Evolutionary conservation across 2,113 vertebrate species (phyloP), one percentile per base, ranked within the genome.

Genomic region (Takifugu flavidus): DNA sequence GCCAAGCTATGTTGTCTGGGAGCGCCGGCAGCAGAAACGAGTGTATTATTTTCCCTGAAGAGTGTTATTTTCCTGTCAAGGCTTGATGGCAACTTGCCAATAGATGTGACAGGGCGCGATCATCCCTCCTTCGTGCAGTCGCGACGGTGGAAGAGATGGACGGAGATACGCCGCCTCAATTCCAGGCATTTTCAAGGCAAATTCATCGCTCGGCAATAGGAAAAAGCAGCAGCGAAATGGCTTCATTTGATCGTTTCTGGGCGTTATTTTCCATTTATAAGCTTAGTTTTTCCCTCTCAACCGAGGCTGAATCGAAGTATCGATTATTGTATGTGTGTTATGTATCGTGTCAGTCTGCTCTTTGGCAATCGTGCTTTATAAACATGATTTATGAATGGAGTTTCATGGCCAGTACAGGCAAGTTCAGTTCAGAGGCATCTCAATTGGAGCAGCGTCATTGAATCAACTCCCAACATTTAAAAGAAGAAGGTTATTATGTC

Each of bases 1-100:
- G 57, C 64, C 39, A 47, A 1, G 20, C 71, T 62, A 70, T 77
- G 75, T 82, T 81, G 82, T 86, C 82, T 85, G 80, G 70, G 80
- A 80, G 80, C 78, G 74, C 77, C 71, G 74, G 70, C 65, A 67
- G 77, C 72, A 57, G 65, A 39, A 82, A 75, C 56, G 73, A 81
- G 80, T 84, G 81, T 83, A 87, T 89, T 88, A 87, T 90, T 88
- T 88, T 80, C 82, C 77, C 84, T 87, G 86, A 86, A 87, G 82
- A 78, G 81, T 87, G 85, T 89, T 90, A 90, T 91, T 90, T 88
- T 82, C 79, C 84, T 88, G 88, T 91, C 88, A 88, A 53, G 82
- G 82, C 79, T 72, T 67, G 79, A 88, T 84, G 86, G 82, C 87
- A 82, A 79, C 83, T 75, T 89, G 87, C 85, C 86, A 88, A 84